Conservation (phyloP, 2,888 invertebrate genomes). For the Agelastica alni region DNA sequence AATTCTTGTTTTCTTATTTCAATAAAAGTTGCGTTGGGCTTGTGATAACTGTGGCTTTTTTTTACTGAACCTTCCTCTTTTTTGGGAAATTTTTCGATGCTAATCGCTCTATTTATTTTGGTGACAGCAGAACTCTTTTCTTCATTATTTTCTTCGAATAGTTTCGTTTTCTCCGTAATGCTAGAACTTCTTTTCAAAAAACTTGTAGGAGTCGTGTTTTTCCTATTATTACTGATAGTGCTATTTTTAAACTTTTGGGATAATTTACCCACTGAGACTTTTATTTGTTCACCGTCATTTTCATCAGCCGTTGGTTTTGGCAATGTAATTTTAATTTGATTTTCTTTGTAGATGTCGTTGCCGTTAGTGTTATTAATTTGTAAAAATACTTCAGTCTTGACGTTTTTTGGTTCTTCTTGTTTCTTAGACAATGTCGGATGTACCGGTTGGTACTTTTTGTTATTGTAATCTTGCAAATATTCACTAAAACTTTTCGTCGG, state of each 20-base stretch:
- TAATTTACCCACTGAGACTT: constrained; percentile 30
- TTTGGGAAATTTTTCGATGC: neutral
- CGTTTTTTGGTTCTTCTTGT: constrained; percentile 19
- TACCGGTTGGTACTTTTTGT: constrained; percentile 42
- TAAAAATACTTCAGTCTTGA: constrained; percentile 14
- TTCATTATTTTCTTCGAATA: constrained; percentile 31
- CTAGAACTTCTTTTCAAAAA: constrained; percentile 31
- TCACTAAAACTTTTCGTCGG: constrained; percentile 37
- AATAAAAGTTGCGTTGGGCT: constrained; percentile 1
- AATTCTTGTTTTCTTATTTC: constrained; percentile 9
- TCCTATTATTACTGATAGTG: constrained; percentile 1
- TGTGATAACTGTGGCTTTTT: neutral
- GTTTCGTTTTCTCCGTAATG: constrained; percentile 36
- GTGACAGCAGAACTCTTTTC: neutral
- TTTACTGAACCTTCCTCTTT: neutral
- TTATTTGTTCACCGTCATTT: constrained; percentile 22
- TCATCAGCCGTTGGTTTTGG: constrained; percentile 2
- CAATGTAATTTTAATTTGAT: constrained; percentile 1
- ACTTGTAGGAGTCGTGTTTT: constrained; percentile 3
- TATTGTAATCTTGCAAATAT: constrained; percentile 40
- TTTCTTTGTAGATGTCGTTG: no score
- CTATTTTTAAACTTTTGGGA: constrained; percentile 34
- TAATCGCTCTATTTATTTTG: neutral
- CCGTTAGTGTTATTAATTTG: constrained; percentile 5
- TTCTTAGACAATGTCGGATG: constrained; percentile 32